Evolutionary conservation across 23 tunicate species (phyloP).

Genomic region (Botrylloides violaceus): DNA sequence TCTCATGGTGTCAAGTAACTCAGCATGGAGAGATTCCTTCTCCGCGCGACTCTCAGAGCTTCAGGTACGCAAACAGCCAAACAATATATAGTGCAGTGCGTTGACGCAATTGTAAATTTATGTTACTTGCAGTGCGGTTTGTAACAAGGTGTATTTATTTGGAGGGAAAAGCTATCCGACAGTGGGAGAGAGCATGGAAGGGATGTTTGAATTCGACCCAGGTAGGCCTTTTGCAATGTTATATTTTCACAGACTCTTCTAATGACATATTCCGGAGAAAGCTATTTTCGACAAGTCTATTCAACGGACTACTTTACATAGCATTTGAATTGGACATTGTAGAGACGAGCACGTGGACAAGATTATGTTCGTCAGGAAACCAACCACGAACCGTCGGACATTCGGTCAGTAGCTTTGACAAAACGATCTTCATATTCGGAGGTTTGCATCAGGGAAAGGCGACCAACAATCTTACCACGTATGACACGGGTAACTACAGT

Average conservation of each 20-base stretch:
- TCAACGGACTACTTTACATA: background rate
- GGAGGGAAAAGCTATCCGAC: background rate
- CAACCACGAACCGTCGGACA: conserved; percentile 31
- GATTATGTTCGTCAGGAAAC: conserved; percentile 17
- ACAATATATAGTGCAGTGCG: background rate
- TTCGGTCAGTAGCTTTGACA: conserved; percentile 11
- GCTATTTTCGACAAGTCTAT: background rate
- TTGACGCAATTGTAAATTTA: background rate
- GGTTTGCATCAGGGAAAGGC: conserved; percentile 35
- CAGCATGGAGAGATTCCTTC: background rate
- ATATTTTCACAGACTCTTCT: too few species aligned
- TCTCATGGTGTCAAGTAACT: background rate
- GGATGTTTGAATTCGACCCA: background rate
- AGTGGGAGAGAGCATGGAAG: background rate
- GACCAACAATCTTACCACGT: conserved; percentile 19
- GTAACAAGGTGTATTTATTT: background rate
- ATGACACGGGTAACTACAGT: conserved; percentile 40
- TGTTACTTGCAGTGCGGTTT: background rate
- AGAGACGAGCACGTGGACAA: conserved; percentile 7
- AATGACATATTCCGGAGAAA: background rate
- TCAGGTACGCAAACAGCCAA: background rate
- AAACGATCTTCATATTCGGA: conserved; percentile 36
- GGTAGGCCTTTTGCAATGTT: too few species aligned
- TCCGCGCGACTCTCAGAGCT: background rate
- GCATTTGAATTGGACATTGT: background rate